A percentile compares a stretch with the other conserved stretches of the same genome.
These are phyloP conservation scores for Elachura formosa DNA, from an alignment of 2,113 vertebrate genomes.

Conservation along the genomic window DNA sequence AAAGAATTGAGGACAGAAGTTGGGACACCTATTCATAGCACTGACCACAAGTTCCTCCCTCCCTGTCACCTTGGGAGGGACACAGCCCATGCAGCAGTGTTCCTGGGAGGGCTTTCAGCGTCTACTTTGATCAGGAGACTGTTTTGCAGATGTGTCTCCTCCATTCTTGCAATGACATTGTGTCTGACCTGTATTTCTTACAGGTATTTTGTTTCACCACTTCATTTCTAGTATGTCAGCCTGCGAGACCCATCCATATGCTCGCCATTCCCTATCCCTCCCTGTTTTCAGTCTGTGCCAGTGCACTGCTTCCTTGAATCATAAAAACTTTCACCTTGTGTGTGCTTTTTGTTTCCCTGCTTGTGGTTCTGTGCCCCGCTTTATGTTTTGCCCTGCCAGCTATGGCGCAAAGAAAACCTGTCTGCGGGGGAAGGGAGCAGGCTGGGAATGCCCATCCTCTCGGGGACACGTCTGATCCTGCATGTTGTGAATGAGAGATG, in stretches of 20 bases:
- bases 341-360: background rate
- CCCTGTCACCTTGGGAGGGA: background rate
- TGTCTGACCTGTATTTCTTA: background rate
- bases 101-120: background rate
- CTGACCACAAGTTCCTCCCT: background rate
- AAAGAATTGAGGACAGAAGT: background rate
- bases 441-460: background rate
- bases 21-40: background rate
- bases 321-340: background rate
- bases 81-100: background rate
- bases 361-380: background rate
- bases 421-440: background rate
- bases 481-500: constrained; percentile 27
- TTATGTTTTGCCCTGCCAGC: background rate
- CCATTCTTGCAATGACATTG: background rate
- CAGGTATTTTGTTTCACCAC: background rate
- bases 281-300: background rate
- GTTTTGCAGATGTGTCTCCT: background rate
- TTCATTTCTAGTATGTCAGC: background rate
- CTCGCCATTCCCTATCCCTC: background rate
- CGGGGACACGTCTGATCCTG: background rate
- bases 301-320: background rate
- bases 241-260: rapidly evolving
- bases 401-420: background rate
- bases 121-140: background rate